Percentiles rank a stretch among this genome's conserved stretches.
Evolutionary conservation across 2,888 invertebrate genomes (phyloP).

Genomic region (Pediacus dermestoides): DNA sequence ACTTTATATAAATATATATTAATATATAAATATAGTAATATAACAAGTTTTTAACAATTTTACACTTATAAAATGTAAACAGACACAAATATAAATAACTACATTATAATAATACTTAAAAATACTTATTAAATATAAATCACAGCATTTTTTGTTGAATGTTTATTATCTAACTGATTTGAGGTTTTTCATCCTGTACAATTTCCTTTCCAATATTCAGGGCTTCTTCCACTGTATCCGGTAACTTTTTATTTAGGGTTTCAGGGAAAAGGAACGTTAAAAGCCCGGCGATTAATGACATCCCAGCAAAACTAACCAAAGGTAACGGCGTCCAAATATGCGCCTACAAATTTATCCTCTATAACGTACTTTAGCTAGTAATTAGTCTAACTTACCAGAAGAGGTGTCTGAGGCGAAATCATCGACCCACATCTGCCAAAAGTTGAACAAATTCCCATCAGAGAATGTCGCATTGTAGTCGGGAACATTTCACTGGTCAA

Average conservation of each 20-base stretch:
- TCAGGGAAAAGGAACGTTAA: constrained; percentile 66
- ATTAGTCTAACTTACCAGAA: constrained; percentile 59
- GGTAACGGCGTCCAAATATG: constrained; percentile 54
- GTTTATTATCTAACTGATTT: too few relatives aligned
- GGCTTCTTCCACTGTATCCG: constrained; percentile 68
- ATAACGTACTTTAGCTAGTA: too few relatives aligned
- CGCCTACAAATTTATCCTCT: constrained; percentile 31
- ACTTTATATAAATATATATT: too few relatives aligned
- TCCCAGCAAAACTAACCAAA: constrained; percentile 60
- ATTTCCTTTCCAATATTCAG: constrained; percentile 50
- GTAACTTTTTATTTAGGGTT: constrained; percentile 61
- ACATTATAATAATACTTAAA: too few relatives aligned
- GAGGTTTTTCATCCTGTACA: too few relatives aligned
- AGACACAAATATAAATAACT: too few relatives aligned
- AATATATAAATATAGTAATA: too few relatives aligned
- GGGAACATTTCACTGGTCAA: constrained; percentile 69
- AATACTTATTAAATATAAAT: too few relatives aligned
- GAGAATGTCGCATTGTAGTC: constrained; percentile 59
- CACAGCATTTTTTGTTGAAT: too few relatives aligned
- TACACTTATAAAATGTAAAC: too few relatives aligned
- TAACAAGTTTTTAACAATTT: too few relatives aligned
- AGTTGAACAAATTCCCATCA: constrained; percentile 64
- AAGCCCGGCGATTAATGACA: constrained; percentile 60
- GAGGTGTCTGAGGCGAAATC: constrained; percentile 64
- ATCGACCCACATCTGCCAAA: constrained; percentile 63